A percentile compares a stretch with the other conserved stretches of the same genome.
Evolutionary conservation across 2,113 vertebrate species (phyloP).

Genomic region (Cyphomyrus discorhynchus): DNA sequence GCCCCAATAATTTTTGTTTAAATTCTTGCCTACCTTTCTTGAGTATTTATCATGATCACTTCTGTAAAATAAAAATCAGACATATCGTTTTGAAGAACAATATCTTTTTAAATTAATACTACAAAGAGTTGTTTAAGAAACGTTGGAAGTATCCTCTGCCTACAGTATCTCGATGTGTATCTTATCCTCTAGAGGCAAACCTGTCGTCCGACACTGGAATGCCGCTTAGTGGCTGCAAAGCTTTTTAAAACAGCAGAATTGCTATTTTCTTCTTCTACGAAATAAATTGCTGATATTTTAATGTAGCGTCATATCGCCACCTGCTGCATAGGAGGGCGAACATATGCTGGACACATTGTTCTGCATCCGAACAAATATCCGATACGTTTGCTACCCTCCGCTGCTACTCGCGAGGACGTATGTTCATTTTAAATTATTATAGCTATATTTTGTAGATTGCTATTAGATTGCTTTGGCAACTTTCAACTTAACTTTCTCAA

Average conservation of each 20-base stretch:
- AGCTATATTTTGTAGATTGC: not conserved
- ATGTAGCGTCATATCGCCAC: not conserved
- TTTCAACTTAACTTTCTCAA: not conserved
- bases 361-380: not conserved
- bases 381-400: not conserved
- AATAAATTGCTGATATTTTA: accelerated
- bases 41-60: slow-evolving; percentile 57
- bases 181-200: not conserved
- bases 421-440: not conserved
- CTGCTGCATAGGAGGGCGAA: not conserved
- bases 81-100: slow-evolving; percentile 40
- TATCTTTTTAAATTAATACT: slow-evolving; percentile 42
- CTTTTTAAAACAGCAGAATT: slow-evolving; percentile 32
- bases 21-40: slow-evolving; percentile 56
- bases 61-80: slow-evolving; percentile 33
- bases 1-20: not conserved
- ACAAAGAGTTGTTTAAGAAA: slow-evolving; percentile 43
- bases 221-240: not conserved
- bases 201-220: not conserved
- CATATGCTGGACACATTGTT: not conserved
- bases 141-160: not conserved
- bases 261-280: not conserved
- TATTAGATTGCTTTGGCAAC: not conserved
- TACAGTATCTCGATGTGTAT: not conserved
- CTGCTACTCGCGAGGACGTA: not conserved